Evolutionary conservation across 2,797 vertebrate genomes (phyloP).

Genomic region (Luscinia luscinia): DNA sequence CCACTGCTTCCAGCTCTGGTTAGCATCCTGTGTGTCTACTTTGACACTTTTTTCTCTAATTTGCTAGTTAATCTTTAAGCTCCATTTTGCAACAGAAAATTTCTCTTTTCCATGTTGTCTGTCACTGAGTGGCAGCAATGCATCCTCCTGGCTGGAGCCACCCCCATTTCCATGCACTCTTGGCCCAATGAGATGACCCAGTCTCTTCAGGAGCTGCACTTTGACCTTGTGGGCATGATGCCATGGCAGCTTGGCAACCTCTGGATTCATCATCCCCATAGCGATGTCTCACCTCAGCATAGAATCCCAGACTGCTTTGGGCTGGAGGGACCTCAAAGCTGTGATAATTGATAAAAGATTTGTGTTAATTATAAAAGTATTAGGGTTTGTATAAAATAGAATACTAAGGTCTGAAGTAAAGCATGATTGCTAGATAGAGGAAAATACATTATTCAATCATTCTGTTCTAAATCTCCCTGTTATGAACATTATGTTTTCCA

Average conservation of each 20-base stretch:
- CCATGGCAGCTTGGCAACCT: background rate
- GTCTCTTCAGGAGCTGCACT: background rate
- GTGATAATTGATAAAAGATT: too few species aligned
- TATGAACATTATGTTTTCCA: too few species aligned
- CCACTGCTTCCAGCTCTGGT: background rate
- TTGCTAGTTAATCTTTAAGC: background rate
- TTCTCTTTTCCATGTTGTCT: background rate
- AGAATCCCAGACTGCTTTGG: background rate
- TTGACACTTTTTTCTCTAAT: background rate
- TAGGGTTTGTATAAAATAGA: too few species aligned
- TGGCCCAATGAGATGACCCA: background rate
- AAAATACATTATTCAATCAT: too few species aligned
- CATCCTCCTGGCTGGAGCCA: background rate
- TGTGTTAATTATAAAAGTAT: too few species aligned
- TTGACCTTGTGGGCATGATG: background rate
- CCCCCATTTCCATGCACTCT: background rate
- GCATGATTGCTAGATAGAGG: too few species aligned
- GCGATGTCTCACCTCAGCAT: background rate
- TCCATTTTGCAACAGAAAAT: background rate
- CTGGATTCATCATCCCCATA: background rate
- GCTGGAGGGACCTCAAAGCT: too few species aligned
- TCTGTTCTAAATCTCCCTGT: too few species aligned
- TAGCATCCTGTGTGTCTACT: background rate
- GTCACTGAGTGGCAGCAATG: background rate
- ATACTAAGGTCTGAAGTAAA: too few species aligned